phyloP scores from a whole-genome alignment of 1,140 invertebrate species.

The Drosophila orena region DNA sequence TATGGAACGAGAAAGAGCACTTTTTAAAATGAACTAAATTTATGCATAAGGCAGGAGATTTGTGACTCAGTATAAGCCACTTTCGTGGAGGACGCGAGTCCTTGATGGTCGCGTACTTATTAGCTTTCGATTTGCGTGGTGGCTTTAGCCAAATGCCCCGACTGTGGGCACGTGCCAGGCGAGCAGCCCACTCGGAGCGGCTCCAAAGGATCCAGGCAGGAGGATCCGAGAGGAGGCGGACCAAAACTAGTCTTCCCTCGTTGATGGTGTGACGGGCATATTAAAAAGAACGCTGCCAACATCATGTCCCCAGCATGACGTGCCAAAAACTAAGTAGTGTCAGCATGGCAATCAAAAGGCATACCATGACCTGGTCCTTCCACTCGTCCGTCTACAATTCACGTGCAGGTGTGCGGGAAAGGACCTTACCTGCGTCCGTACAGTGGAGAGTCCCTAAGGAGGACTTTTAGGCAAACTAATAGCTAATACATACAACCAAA shows the following conservation, averaged over 20 bases:
- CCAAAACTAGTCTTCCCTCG: constrained; percentile 63
- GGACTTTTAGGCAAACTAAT: background rate
- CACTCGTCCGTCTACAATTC: constrained; percentile 17
- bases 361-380: constrained; percentile 24
- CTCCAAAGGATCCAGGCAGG: constrained; percentile 52
- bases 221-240: constrained; percentile 1
- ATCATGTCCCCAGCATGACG: constrained; percentile 64
- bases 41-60: constrained; percentile 42
- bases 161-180: constrained; percentile 64
- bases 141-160: constrained; percentile 73
- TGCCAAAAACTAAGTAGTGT: constrained; percentile 82
- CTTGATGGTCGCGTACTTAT: constrained; percentile 42
- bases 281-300: constrained; percentile 74
- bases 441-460: background rate
- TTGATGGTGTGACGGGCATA: constrained; percentile 77
- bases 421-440: constrained; percentile 3
- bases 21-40: constrained; percentile 27
- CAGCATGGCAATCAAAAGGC: constrained; percentile 76
- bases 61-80: constrained; percentile 21
- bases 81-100: constrained; percentile 8
- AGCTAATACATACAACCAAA: too few species aligned
- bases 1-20: background rate
- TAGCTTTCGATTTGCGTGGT: constrained; percentile 80
- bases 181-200: constrained; percentile 49
- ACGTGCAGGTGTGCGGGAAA: constrained; percentile 59